Evolutionary conservation across 2,888 invertebrate species (phyloP).

Genomic region (Clunio marinus): DNA sequence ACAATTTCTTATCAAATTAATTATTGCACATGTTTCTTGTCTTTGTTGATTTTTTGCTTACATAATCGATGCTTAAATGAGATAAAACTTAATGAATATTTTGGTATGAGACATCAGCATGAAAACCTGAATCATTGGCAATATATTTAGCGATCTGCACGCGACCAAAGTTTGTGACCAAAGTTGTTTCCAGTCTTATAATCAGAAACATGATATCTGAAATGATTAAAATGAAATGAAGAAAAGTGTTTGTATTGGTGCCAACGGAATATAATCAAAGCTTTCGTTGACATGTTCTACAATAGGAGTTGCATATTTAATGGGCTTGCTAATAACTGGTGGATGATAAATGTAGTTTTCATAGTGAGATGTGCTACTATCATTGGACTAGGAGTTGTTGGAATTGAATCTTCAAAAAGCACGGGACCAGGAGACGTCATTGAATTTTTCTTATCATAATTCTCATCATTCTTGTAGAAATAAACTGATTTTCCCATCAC

Average conservation of each 20-base stretch:
- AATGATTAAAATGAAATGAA: not conserved
- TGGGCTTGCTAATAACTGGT: not conserved
- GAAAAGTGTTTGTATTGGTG: not conserved
- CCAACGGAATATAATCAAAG: not conserved
- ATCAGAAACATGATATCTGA: conserved; percentile 66
- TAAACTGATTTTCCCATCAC: not conserved
- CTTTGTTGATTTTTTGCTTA: conserved; percentile 2
- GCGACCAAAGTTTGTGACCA: conserved; percentile 75
- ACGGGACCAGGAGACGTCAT: conserved; percentile 49
- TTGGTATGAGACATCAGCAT: conserved; percentile 70
- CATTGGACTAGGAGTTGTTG: not conserved
- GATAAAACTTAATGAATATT: conserved; percentile 42
- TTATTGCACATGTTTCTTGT: not conserved
- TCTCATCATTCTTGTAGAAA: not conserved
- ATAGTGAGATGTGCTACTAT: not conserved
- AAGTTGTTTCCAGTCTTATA: conserved; percentile 68
- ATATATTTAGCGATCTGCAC: conserved; percentile 73
- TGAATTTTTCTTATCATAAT: conserved; percentile 43
- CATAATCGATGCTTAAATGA: not conserved
- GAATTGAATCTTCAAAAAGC: conserved; percentile 48
- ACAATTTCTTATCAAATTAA: not conserved
- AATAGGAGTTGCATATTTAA: conserved; percentile 13
- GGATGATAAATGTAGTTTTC: not conserved
- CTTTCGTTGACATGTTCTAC: not conserved
- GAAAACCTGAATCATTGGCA: conserved; percentile 71